These are phyloP conservation scores for Mamestra brassicae DNA, from an alignment of 2,888 invertebrate species.

Conservation along the genomic window DNA sequence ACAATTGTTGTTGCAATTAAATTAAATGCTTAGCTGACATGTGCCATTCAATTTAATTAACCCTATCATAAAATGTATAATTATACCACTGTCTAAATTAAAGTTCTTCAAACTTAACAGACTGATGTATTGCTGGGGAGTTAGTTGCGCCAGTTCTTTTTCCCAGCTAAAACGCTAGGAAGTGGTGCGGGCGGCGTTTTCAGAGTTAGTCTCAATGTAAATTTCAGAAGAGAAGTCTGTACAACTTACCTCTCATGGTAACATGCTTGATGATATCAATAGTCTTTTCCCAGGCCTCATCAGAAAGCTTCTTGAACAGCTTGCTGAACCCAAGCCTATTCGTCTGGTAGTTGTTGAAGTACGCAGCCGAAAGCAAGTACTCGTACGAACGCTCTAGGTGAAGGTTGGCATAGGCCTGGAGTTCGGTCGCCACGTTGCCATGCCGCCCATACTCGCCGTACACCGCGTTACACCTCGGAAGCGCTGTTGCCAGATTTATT, in stretches of 20 bases:
- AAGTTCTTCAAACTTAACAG: no score
- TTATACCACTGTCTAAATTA: no score
- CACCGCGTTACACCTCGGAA: slow-evolving; percentile 92
- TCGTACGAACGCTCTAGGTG: slow-evolving; percentile 94
- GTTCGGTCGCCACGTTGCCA: slow-evolving; percentile 81
- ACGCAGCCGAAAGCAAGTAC: slow-evolving; percentile 93
- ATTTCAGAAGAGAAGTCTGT: neutral
- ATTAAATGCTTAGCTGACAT: no score
- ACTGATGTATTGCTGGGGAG: no score
- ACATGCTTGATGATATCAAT: slow-evolving; percentile 95
- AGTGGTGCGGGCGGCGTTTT: no score
- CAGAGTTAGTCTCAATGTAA: no score
- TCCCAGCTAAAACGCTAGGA: no score
- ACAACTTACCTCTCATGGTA: slow-evolving; percentile 92
- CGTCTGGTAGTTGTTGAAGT: slow-evolving; percentile 94
- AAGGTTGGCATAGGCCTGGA: slow-evolving; percentile 91
- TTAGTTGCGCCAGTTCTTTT: no score
- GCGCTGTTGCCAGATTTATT: slow-evolving; percentile 70
- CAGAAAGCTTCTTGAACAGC: slow-evolving; percentile 94
- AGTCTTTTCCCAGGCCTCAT: slow-evolving; percentile 93
- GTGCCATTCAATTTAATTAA: no score
- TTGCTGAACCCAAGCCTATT: slow-evolving; percentile 95
- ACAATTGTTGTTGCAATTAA: no score
- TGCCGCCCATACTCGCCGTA: slow-evolving; percentile 92
- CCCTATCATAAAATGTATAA: no score